Percentiles rank a stretch among this genome's conserved stretches.
phyloP scores from a whole-genome alignment of 2,888 invertebrate species.

The Drepanosiphum platanoidis region DNA sequence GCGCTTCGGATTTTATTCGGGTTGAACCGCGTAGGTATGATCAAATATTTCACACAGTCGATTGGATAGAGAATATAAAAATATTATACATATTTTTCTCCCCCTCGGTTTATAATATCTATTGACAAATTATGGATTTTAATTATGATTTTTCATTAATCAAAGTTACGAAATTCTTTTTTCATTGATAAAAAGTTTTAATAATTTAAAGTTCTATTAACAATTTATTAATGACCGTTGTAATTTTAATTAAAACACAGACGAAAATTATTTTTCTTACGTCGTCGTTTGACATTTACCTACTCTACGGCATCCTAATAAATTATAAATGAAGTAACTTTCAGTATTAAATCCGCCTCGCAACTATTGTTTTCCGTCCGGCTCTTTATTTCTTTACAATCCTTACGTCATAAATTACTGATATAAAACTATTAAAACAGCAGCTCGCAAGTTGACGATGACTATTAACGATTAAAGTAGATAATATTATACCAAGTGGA shows the following conservation, averaged over 20 bases:
- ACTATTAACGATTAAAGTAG: no score
- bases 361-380: neutral
- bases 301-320: neutral
- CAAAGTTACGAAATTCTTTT: neutral
- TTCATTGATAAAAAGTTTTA: neutral
- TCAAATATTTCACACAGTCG: no score
- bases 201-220: neutral
- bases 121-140: neutral
- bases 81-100: no score
- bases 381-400: neutral
- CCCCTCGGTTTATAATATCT: neutral
- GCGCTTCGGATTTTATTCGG: no score
- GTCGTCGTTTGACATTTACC: neutral
- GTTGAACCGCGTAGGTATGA: no score
- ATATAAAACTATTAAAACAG: no score
- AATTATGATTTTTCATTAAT: neutral
- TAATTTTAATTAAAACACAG: neutral
- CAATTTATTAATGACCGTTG: neutral
- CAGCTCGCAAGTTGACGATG: no score
- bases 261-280: neutral
- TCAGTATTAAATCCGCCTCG: neutral
- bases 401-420: neutral
- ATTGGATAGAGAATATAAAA: no score
- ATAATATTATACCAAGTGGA: no score
- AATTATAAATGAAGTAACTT: slow-evolving; percentile 5